Evolutionary conservation across 2,113 vertebrate genomes (phyloP).

Genomic region (Ranitomeya imitator): DNA sequence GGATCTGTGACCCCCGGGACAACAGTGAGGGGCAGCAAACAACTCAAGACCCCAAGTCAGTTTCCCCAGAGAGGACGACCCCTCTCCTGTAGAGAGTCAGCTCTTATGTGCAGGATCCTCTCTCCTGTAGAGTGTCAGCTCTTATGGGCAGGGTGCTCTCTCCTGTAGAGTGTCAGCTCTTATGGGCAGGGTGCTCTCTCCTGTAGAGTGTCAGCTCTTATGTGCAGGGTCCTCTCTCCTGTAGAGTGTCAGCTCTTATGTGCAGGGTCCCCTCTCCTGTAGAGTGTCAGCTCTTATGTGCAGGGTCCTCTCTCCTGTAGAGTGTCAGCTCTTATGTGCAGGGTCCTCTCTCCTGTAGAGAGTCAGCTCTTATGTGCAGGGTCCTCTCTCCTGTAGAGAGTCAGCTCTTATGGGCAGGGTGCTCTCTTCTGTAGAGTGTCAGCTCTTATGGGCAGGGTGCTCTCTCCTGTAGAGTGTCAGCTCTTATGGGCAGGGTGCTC

Average conservation of each 20-base stretch:
- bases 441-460: not conserved
- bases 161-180: not conserved
- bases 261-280: slow-evolving; percentile 57
- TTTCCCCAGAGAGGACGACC: too few species aligned
- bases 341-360: slow-evolving; percentile 57
- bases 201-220: too few species aligned
- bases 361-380: not conserved
- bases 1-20: too few species aligned
- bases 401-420: not conserved
- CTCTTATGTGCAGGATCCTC: too few species aligned
- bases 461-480: not conserved
- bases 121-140: too few species aligned
- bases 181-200: slow-evolving; percentile 58
- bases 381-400: not conserved
- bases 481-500: slow-evolving; percentile 59
- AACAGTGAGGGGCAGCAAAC: too few species aligned
- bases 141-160: not conserved
- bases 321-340: not conserved
- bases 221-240: not conserved
- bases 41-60: too few species aligned
- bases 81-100: too few species aligned
- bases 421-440: slow-evolving; percentile 55
- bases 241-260: not conserved
- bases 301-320: not conserved
- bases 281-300: too few species aligned